Percentiles rank a stretch among this genome's conserved stretches.
These are phyloP conservation scores for Torymus aiolomorphi DNA, from an alignment of 2,888 invertebrate genomes.

Conservation along the genomic window DNA sequence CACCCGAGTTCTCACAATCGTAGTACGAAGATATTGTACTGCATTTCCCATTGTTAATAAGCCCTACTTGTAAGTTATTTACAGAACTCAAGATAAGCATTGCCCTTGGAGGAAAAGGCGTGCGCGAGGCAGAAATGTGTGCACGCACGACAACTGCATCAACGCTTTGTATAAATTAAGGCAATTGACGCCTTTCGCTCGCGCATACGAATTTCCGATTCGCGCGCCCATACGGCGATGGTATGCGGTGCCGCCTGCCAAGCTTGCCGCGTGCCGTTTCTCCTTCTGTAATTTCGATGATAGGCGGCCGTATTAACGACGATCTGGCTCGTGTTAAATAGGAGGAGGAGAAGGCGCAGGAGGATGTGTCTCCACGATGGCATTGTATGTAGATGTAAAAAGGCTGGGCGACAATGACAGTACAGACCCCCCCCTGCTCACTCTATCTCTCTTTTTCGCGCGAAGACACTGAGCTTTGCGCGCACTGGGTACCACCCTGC, in stretches of 20 bases:
- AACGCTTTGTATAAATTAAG: slow-evolving; percentile 5
- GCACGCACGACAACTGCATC: too few species aligned
- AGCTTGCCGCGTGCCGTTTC: slow-evolving; percentile 49
- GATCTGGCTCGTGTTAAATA: too few species aligned
- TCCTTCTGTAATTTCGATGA: slow-evolving; percentile 67
- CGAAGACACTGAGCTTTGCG: too few species aligned
- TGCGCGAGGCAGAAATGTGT: background rate
- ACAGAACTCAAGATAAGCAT: too few species aligned
- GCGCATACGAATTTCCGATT: slow-evolving; percentile 25
- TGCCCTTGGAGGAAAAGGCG: slow-evolving; percentile 29
- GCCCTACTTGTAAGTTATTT: too few species aligned
- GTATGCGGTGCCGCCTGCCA: too few species aligned
- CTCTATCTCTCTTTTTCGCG: too few species aligned
- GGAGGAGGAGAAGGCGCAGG: slow-evolving; percentile 65
- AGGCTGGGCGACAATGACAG: slow-evolving; percentile 75
- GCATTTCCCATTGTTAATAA: too few species aligned
- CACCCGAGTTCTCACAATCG: too few species aligned
- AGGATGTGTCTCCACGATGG: slow-evolving; percentile 62
- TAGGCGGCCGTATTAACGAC: slow-evolving; percentile 71
- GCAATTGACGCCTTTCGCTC: slow-evolving; percentile 37
- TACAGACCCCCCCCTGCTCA: slow-evolving; percentile 60
- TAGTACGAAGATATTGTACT: too few species aligned
- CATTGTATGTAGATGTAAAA: slow-evolving; percentile 75
- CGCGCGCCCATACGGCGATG: too few species aligned
- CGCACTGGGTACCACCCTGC: background rate